Conservation (phyloP, 2,888 invertebrate species). For the Theretra japonica region DNA sequence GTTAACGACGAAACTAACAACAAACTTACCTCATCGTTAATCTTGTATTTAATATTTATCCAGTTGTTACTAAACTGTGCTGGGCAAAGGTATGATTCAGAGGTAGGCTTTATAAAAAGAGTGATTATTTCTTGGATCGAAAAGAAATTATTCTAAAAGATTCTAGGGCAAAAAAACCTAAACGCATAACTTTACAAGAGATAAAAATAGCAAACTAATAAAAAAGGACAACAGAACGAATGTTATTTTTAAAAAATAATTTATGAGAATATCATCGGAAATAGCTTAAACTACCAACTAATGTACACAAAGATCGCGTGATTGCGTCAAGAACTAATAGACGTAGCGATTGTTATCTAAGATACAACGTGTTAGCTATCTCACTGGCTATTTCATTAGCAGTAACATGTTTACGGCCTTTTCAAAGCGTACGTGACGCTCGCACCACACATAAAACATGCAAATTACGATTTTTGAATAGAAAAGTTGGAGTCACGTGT, state of each 20-base stretch:
- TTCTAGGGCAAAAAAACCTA: no score
- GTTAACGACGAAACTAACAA: no score
- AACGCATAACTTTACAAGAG: no score
- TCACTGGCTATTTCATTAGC: constrained; percentile 3
- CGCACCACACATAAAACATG: background rate
- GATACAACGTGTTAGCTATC: background rate
- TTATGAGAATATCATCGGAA: background rate
- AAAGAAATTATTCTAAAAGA: no score
- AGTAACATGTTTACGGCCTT: constrained; percentile 9
- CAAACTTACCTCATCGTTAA: no score
- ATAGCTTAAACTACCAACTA: background rate
- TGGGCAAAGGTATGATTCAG: no score
- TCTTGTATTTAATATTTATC: no score
- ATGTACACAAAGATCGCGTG: background rate
- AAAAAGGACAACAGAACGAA: no score
- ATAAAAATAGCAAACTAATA: no score
- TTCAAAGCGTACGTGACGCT: background rate
- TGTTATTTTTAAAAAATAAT: background rate
- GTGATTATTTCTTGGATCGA: no score
- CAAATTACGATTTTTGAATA: constrained; percentile 21
- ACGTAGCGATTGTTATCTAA: background rate
- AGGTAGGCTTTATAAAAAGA: no score
- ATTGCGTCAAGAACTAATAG: background rate
- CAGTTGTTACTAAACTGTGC: no score
- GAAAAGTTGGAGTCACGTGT: constrained; percentile 7